phyloP scores from a whole-genome alignment of 2,113 vertebrate species.

The Saimiri boliviensis region DNA sequence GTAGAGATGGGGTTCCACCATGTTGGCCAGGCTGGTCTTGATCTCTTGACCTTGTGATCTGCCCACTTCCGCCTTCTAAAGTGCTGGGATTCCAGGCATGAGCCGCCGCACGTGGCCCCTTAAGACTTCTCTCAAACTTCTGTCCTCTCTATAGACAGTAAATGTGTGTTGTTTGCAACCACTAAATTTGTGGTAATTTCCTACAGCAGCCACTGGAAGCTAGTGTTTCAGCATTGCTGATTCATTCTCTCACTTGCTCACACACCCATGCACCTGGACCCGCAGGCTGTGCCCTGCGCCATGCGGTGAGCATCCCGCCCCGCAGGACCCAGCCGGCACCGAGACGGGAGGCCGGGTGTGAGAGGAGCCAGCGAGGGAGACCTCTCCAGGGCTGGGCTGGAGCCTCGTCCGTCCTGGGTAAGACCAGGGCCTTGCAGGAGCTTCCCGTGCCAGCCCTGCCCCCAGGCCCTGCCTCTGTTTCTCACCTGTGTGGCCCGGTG shows the following conservation, averaged over 20 bases:
- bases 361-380: fast-evolving
- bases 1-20: too few species aligned
- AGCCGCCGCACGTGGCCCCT: too few species aligned
- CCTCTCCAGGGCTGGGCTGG: background rate
- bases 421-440: fast-evolving
- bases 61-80: too few species aligned
- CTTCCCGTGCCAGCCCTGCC: background rate
- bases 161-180: background rate
- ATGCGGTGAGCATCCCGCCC: fast-evolving
- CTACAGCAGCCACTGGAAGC: background rate
- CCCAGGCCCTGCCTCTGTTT: fast-evolving
- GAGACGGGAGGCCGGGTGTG: fast-evolving
- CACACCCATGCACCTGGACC: background rate
- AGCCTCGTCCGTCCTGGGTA: fast-evolving
- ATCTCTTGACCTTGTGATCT: too few species aligned
- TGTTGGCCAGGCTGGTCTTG: too few species aligned
- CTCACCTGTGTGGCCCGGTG: fast-evolving
- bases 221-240: background rate
- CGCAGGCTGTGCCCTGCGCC: too few species aligned
- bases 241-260: background rate
- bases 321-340: fast-evolving
- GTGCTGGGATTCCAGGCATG: too few species aligned
- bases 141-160: fast-evolving
- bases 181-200: too few species aligned
- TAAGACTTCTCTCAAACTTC: background rate